Conservation (phyloP, 2,797 vertebrate genomes). For the Scolopax rusticola region DNA sequence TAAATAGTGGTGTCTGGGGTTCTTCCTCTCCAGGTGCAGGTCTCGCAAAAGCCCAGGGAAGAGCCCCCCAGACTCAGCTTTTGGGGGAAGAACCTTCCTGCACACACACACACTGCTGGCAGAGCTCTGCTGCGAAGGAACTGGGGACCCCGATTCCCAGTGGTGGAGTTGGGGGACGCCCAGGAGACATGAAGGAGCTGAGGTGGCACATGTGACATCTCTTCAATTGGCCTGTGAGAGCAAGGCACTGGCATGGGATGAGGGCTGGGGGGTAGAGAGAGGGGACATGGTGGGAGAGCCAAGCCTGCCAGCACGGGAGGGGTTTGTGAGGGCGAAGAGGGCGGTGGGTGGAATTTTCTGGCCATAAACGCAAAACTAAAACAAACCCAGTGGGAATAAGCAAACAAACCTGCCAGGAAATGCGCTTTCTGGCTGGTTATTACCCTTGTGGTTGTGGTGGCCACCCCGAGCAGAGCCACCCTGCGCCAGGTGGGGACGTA, state of each 20-base stretch:
- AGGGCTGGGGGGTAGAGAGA: not conserved
- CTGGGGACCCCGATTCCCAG: not conserved
- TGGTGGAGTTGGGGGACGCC: not conserved
- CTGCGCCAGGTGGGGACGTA: rapidly evolving
- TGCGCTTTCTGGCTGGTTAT: rapidly evolving
- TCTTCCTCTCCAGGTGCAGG: not conserved
- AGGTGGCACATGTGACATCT: not conserved
- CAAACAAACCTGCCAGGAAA: not conserved
- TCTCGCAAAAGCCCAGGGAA: not conserved
- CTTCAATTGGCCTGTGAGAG: rapidly evolving
- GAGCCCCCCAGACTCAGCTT: rapidly evolving
- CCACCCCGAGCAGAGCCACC: rapidly evolving
- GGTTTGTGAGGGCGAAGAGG: not conserved
- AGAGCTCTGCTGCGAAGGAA: not conserved
- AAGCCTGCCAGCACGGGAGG: rapidly evolving
- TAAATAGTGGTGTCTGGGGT: too few species aligned
- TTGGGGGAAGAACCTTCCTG: not conserved
- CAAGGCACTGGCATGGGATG: not conserved
- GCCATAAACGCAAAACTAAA: not conserved
- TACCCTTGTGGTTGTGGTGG: not conserved
- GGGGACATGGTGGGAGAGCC: not conserved
- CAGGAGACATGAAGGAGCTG: not conserved
- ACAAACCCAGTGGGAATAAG: not conserved
- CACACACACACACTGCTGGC: not conserved
- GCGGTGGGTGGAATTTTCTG: not conserved